Evolutionary conservation across 2,888 invertebrate species (phyloP), one percentile per base, ranked within the genome.

Genomic region (Pardosa pseudoannulata): DNA sequence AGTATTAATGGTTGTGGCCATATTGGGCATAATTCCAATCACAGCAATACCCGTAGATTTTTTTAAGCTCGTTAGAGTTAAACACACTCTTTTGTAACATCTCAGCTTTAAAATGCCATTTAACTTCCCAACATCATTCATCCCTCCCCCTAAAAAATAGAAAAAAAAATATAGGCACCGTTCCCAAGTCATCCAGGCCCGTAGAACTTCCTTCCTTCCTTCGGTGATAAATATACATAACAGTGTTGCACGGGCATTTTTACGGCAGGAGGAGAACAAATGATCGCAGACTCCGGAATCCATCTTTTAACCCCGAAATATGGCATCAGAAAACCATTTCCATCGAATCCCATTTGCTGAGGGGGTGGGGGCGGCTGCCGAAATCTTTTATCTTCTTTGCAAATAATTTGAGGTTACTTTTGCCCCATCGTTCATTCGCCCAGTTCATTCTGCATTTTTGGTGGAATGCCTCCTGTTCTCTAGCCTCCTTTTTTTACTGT

Each of bases 291-390:
- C 64, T 41, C 31, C 32, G 50, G 83, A 83, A 78, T 83, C 83
- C 83, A 83, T 83, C 83, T 83, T 83, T 83, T 83, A 83, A 83
- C 83, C 83, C 73, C 78, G 78, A 83, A 83, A 83, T 78, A 83
- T 83, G 32, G 83, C 83, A 83, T 83, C 83, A 83, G 83, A 83
- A 83, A 83, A 83, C 83, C 83, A 83, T 83, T 83, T 83, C 83
- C 72, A 83, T 83, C 83, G 83, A 83, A 83, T 83, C 83, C 83
- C 83, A 83, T 83, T 83, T 83, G 83, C 83, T 78, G 72, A 72
- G 78, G 16, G 46, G 64, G 27, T 70, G 74, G 74, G n/a, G n/a
- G n/a, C n/a, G n/a, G n/a, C n/a, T n/a, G 41, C 6, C 16, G 41
- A 46, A 64, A 64, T 83, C 82, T 83, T 83, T 83, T 83, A 83